A percentile compares a stretch with the other conserved stretches of the same genome.
phyloP scores from a whole-genome alignment of 2,797 vertebrate genomes.

The Fistularia commersonii region DNA sequence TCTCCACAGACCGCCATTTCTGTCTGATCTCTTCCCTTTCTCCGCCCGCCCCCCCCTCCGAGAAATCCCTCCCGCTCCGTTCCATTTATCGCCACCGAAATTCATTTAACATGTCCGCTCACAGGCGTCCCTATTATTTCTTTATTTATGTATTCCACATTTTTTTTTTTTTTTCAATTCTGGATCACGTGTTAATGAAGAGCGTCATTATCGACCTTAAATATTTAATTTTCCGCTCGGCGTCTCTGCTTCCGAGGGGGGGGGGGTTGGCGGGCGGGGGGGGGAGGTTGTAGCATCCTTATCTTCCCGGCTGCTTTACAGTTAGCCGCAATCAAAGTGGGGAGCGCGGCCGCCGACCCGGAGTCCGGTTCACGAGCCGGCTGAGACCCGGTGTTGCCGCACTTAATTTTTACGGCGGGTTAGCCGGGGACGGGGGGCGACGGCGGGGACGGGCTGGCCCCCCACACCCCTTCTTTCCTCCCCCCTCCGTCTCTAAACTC shows the following conservation, averaged over 20 bases:
- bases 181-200: constrained; percentile 79
- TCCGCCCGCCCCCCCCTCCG: constrained; percentile 56
- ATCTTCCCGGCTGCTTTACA: constrained; percentile 66
- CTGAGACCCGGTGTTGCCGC: constrained; percentile 12
- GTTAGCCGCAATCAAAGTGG: constrained; percentile 43
- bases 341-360: too few relatives aligned
- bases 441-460: constrained; percentile 2
- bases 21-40: constrained; percentile 60
- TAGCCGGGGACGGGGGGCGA: constrained; percentile 1
- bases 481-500: constrained; percentile 58
- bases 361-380: too few relatives aligned
- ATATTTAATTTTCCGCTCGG: constrained; percentile 80
- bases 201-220: constrained; percentile 76
- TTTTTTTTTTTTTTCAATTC: too few relatives aligned
- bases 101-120: constrained; percentile 67
- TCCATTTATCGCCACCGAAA: constrained; percentile 58
- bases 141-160: constrained; percentile 80
- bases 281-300: constrained; percentile 39
- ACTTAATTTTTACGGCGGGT: neutral
- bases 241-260: constrained; percentile 70
- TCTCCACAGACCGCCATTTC: constrained; percentile 36
- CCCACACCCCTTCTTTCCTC: constrained; percentile 27
- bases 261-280: constrained; percentile 7
- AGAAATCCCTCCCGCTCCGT: constrained; percentile 47
- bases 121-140: constrained; percentile 71